Evolutionary conservation across 2,888 invertebrate species (phyloP).

Genomic region (Phalera bucephala): DNA sequence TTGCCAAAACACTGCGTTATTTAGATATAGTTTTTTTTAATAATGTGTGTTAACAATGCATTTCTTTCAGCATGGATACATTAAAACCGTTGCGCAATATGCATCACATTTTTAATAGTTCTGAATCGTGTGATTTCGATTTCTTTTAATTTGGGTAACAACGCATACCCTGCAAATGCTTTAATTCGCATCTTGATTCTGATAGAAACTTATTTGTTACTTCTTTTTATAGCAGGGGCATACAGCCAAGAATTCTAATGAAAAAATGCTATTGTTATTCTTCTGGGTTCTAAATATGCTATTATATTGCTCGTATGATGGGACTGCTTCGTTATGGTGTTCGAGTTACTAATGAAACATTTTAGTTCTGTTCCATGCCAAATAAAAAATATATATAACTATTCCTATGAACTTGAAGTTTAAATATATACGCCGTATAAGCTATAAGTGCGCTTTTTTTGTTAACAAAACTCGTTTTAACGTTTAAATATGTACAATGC

Average conservation of each 20-base stretch:
- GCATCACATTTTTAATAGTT: too few relatives aligned
- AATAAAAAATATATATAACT: constrained; percentile 1
- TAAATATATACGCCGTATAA: constrained; percentile 1
- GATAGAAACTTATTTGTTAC: too few relatives aligned
- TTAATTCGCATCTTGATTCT: too few relatives aligned
- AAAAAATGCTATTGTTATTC: constrained; percentile 10
- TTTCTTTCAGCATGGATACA: neutral
- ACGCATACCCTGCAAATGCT: too few relatives aligned
- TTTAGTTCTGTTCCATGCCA: constrained; percentile 8
- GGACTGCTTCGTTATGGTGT: neutral
- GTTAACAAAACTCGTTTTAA: constrained; percentile 27
- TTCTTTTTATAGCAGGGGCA: too few relatives aligned
- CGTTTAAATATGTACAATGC: constrained; percentile 29
- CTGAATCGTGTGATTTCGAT: too few relatives aligned
- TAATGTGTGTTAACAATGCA: neutral
- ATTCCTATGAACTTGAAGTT: neutral
- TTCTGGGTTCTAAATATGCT: constrained; percentile 19
- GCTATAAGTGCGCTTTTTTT: constrained; percentile 15
- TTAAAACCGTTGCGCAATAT: too few relatives aligned
- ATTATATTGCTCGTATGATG: neutral
- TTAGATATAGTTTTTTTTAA: neutral
- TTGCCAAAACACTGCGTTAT: neutral
- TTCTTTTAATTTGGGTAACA: too few relatives aligned
- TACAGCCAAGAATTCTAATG: constrained; percentile 10
- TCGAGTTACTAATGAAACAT: neutral